Evolutionary conservation across 2,113 vertebrate species (phyloP), one percentile per base, ranked within the genome.

Genomic region (Xiphophorus couchianus): DNA sequence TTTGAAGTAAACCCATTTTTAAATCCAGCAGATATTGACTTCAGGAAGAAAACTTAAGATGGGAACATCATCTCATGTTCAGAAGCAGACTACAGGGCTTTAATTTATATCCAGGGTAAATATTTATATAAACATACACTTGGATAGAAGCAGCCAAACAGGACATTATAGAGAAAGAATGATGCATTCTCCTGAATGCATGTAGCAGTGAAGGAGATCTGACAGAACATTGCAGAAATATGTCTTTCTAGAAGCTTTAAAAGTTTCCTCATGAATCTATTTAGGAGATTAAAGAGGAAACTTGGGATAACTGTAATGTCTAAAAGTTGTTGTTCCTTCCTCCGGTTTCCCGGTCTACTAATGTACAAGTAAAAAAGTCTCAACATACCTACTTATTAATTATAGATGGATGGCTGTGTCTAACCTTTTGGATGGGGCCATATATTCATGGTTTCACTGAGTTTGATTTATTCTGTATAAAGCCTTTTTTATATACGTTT

Each of bases 81-180:
- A 58, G 9, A n/a, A 58, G 3, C 19, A 58, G 0, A 25, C 25
- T 11, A 58, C 51, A 58, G 5, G 22, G 51, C 2, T 58, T 58
- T 58, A 58, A 0, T 58, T 58, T 58, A 58, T n/a, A 11, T 11
- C 22, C 25, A 19, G 5, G 1, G 17, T 48, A 48, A 17, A 48
- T 48, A 42, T 15, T 42, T 42, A 15, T 42, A 48, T 5, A 19
- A 17, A 17, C 25, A 58, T n/a, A 58, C 8, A n/a, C 51, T 64
- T 61, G 42, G 78, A 76, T 11, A 80, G 5, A 69, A 60, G 73
- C 5, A 42, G 58, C 3, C 37, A 69, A 22, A 37, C 19, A 75
- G 61, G 54, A 58, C 64, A 42, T 74, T 48, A 75, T 51, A 66
- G n/a, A 73, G 27, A 30, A 33, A 60, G 17, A 29, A 25, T 22